phyloP scores from a whole-genome alignment of 2,113 vertebrate species.

The Oncorhynchus nerka region DNA sequence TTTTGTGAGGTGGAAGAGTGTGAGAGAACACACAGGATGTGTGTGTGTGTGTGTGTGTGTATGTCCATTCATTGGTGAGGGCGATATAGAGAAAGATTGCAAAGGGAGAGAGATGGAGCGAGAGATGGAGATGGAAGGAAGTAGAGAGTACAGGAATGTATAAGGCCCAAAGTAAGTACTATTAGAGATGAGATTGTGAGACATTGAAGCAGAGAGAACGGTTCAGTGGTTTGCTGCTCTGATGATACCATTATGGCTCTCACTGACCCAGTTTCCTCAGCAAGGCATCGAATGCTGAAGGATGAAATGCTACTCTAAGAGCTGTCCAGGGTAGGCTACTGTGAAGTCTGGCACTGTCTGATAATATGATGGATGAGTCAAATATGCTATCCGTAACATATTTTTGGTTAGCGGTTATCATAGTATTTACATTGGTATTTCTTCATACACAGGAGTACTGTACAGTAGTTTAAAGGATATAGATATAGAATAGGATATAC shows the following conservation, averaged over 20 bases:
- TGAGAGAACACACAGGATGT: not conserved
- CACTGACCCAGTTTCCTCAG: conserved; percentile 55
- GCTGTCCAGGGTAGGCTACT: not conserved
- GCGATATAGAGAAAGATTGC: too few species aligned
- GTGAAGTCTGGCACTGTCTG: not conserved
- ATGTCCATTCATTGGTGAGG: too few species aligned
- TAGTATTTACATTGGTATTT: not conserved
- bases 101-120: not conserved
- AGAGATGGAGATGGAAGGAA: conserved; percentile 2
- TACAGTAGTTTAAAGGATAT: not conserved
- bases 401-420: not conserved
- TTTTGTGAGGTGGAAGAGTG: not conserved
- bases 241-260: conserved; percentile 39
- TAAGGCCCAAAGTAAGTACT: conserved; percentile 11
- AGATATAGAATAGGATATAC: rapidly evolving
- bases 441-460: not conserved
- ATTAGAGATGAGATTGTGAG: conserved; percentile 33
- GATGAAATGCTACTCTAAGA: conserved; percentile 15
- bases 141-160: conserved; percentile 1
- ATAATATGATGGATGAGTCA: not conserved
- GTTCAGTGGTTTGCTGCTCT: conserved; percentile 46
- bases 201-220: conserved; percentile 22
- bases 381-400: not conserved
- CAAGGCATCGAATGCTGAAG: conserved; percentile 20
- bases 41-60: not conserved